A percentile compares a stretch with the other conserved stretches of the same genome.
phyloP scores from a whole-genome alignment of 2,797 vertebrate species.

The Danio choprae region DNA sequence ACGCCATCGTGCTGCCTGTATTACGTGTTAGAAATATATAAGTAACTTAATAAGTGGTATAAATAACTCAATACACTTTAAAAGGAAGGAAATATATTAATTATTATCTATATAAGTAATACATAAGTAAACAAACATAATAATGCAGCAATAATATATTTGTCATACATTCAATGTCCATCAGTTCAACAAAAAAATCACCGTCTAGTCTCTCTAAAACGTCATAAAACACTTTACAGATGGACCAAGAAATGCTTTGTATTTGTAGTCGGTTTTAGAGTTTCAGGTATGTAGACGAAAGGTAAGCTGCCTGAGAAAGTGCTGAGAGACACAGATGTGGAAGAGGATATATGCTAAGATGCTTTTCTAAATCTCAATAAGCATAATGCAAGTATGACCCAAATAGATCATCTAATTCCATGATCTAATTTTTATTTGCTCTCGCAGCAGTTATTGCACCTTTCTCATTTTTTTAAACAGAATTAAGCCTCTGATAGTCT shows the following conservation, averaged over 20 bases:
- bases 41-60: too few relatives aligned
- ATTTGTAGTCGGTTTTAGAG: not conserved
- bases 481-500: conserved; percentile 21
- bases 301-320: conserved; percentile 37
- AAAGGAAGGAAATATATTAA: too few relatives aligned
- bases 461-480: conserved; percentile 8
- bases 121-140: too few relatives aligned
- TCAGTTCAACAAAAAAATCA: too few relatives aligned
- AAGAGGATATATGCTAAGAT: conserved; percentile 71
- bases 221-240: too few relatives aligned
- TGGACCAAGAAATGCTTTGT: not conserved
- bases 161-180: too few relatives aligned
- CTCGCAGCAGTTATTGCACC: conserved; percentile 30
- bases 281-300: not conserved
- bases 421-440: conserved; percentile 56
- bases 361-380: conserved; percentile 74
- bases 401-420: conserved; percentile 69
- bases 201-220: too few relatives aligned
- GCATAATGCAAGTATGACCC: conserved; percentile 72
- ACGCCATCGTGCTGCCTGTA: too few relatives aligned
- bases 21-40: too few relatives aligned
- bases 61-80: too few relatives aligned
- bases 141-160: too few relatives aligned
- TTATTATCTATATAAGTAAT: too few relatives aligned
- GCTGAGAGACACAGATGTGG: conserved; percentile 52